Conservation (phyloP, 2,888 invertebrate genomes). For the Cephus rjabovi region DNA sequence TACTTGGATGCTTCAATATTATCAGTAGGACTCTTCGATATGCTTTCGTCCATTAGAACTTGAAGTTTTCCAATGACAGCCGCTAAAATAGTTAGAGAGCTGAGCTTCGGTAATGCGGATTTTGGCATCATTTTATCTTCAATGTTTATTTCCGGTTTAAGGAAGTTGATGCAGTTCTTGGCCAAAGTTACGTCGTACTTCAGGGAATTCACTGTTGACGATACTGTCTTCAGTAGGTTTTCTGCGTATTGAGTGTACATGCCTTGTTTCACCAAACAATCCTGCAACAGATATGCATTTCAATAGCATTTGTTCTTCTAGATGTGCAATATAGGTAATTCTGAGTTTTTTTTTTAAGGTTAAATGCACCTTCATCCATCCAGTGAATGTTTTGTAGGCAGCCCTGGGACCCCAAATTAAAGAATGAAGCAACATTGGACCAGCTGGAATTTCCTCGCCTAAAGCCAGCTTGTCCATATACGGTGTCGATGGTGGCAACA, state of each 20-base stretch:
- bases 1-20: slow-evolving; percentile 60
- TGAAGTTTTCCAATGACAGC: slow-evolving; percentile 82
- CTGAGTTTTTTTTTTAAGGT: slow-evolving; percentile 6
- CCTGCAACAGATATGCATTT: slow-evolving; percentile 63
- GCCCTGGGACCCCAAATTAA: slow-evolving; percentile 91
- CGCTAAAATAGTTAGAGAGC: slow-evolving; percentile 81
- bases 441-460: slow-evolving; percentile 75
- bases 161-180: slow-evolving; percentile 71
- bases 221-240: slow-evolving; percentile 78
- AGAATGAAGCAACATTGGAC: slow-evolving; percentile 82
- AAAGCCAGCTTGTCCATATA: slow-evolving; percentile 85
- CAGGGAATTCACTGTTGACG: slow-evolving; percentile 76
- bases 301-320: slow-evolving; percentile 9
- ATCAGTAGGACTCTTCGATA: slow-evolving; percentile 54
- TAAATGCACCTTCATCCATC: slow-evolving; percentile 80
- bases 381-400: slow-evolving; percentile 84
- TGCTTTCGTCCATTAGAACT: slow-evolving; percentile 70
- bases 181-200: slow-evolving; percentile 74
- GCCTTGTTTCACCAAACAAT: slow-evolving; percentile 90
- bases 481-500: slow-evolving; percentile 89
- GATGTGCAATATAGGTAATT: slow-evolving; percentile 1
- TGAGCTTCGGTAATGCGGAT: slow-evolving; percentile 73
- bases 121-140: slow-evolving; percentile 62
- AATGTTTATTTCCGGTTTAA: slow-evolving; percentile 68
- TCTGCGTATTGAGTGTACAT: slow-evolving; percentile 85